Conservation (phyloP, 2,888 invertebrate genomes). For the Hofmannophila pseudospretella region DNA sequence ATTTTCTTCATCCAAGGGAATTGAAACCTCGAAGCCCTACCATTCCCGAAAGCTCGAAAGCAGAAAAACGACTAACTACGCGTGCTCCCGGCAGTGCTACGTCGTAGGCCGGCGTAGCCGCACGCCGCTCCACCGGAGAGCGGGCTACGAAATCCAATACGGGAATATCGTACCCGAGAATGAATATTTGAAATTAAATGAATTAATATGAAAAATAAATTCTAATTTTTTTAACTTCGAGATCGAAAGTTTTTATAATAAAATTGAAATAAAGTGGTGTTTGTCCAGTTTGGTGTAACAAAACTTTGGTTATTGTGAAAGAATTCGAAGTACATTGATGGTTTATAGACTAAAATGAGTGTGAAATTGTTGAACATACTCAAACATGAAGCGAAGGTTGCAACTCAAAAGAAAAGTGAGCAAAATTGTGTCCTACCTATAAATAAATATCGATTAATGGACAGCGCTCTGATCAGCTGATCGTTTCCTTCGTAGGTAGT, state of each 20-base stretch:
- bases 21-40: no score
- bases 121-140: conserved; percentile 41
- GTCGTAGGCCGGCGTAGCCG: conserved; percentile 59
- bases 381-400: conserved; percentile 45
- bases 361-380: conserved; percentile 47
- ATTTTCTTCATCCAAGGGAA: no score
- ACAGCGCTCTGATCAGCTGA: no score
- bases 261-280: no score
- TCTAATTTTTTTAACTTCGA: no score
- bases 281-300: not conserved
- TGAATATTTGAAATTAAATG: not conserved
- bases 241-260: no score
- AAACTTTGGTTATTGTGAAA: not conserved
- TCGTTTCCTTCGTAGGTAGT: no score
- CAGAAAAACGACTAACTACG: conserved; percentile 11
- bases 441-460: no score
- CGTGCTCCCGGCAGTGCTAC: conserved; percentile 62
- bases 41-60: no score
- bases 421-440: no score
- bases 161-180: conserved; percentile 18
- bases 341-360: conserved; percentile 50
- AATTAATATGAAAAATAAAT: no score
- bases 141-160: conserved; percentile 38
- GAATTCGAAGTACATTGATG: conserved; percentile 1
- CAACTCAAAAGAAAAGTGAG: conserved; percentile 43